Evolutionary conservation across 2,888 invertebrate species (phyloP).

Genomic region (Caenorhabditis sp.): DNA sequence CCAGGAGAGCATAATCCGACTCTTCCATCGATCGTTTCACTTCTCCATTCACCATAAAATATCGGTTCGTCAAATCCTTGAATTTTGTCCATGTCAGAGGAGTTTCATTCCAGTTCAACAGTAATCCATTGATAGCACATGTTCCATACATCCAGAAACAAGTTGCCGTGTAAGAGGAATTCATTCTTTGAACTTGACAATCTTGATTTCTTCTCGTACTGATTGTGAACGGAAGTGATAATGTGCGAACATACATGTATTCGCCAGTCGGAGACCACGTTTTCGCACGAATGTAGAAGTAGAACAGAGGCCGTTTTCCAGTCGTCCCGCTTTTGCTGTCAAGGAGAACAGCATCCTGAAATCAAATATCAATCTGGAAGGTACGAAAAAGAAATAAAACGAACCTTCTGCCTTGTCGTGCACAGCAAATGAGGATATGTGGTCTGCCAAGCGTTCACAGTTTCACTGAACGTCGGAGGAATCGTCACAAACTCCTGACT

Average conservation of each 20-base stretch:
- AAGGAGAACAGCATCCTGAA: conserved; percentile 72
- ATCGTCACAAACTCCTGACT: conserved; percentile 74
- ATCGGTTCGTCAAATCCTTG: conserved; percentile 75
- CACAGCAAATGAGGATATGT: conserved; percentile 82
- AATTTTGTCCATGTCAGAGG: conserved; percentile 79
- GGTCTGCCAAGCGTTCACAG: conserved; percentile 76
- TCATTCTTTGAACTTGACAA: conserved; percentile 83
- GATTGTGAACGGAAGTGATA: conserved; percentile 82
- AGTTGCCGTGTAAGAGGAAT: conserved; percentile 83
- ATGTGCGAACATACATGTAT: conserved; percentile 69
- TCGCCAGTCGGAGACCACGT: conserved; percentile 71
- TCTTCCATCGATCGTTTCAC: conserved; percentile 73
- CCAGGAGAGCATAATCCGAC: conserved; percentile 77
- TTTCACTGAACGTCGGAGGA: conserved; percentile 67
- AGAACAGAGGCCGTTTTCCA: conserved; percentile 82
- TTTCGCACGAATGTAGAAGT: conserved; percentile 80
- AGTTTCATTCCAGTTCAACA: conserved; percentile 76
- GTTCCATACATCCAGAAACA: conserved; percentile 83
- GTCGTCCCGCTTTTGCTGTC: conserved; percentile 66
- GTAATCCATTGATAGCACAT: conserved; percentile 74
- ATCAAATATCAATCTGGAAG: not conserved
- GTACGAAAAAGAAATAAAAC: conserved; percentile 7
- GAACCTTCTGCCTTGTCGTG: conserved; percentile 81
- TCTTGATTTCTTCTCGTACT: conserved; percentile 80
- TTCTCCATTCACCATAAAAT: conserved; percentile 80